Evolutionary conservation across 2,797 vertebrate genomes (phyloP).

Genomic region (Ctenopoma kingsleyae): DNA sequence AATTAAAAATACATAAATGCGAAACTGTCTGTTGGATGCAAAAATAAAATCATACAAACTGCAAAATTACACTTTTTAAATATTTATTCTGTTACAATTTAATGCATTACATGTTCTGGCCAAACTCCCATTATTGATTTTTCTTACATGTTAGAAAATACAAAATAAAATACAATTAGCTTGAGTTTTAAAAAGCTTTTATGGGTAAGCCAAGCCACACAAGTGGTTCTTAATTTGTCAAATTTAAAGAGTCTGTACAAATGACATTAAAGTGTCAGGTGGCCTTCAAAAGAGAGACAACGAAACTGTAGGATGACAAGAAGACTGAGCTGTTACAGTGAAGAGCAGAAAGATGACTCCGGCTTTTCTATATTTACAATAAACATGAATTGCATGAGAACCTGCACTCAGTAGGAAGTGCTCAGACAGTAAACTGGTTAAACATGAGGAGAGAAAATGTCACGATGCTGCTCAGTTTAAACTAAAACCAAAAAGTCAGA

Average conservation of each 20-base stretch:
- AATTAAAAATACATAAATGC: too few species aligned
- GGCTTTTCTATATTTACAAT: slow-evolving; percentile 48
- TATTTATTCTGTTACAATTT: slow-evolving; percentile 90
- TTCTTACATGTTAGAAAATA: slow-evolving; percentile 82
- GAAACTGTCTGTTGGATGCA: too few species aligned
- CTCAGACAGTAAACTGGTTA: slow-evolving; percentile 33
- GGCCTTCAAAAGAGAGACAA: slow-evolving; percentile 36
- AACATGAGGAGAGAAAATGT: slow-evolving; percentile 23
- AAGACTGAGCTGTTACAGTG: slow-evolving; percentile 7
- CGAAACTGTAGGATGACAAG: slow-evolving; percentile 25
- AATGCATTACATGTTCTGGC: slow-evolving; percentile 90
- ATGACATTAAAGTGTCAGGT: slow-evolving; percentile 47
- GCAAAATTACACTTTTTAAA: slow-evolving; percentile 69
- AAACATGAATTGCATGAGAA: slow-evolving; percentile 37
- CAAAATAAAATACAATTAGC: slow-evolving; percentile 87
- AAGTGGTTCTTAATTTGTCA: slow-evolving; percentile 86
- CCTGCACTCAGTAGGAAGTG: slow-evolving; percentile 22
- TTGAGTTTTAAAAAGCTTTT: slow-evolving; percentile 85
- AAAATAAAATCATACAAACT: slow-evolving; percentile 33
- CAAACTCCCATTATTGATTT: slow-evolving; percentile 85
- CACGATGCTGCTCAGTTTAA: not conserved
- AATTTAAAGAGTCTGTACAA: slow-evolving; percentile 79
- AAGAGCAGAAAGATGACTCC: slow-evolving; percentile 25
- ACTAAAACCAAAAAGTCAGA: slow-evolving; percentile 17
- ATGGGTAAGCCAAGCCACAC: slow-evolving; percentile 84